phyloP scores from a whole-genome alignment of 1,140 invertebrate genomes.

The Caligus rogercresseyi region DNA sequence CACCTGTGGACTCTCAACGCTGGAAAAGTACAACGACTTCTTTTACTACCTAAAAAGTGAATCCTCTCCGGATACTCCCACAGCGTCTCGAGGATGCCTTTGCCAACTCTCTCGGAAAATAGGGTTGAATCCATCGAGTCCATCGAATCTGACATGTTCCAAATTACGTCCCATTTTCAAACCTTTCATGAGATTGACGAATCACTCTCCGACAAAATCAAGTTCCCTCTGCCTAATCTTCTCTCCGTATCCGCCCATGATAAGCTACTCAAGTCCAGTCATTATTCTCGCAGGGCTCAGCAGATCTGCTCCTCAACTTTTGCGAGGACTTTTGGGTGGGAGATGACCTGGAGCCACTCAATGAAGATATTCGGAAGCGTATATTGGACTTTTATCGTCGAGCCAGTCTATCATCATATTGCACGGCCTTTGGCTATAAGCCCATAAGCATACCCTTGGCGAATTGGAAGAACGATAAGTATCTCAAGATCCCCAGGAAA shows the following conservation, averaged over 20 bases:
- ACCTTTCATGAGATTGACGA: constrained; percentile 81
- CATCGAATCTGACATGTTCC: constrained; percentile 55
- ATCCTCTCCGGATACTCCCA: constrained; percentile 46
- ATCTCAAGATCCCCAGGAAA: constrained; percentile 67
- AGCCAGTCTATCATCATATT: constrained; percentile 81
- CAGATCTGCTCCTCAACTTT: constrained; percentile 78
- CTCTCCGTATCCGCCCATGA: constrained; percentile 73
- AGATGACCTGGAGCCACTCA: constrained; percentile 59
- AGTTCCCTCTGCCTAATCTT: constrained; percentile 92
- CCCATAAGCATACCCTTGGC: constrained; percentile 36
- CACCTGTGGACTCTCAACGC: constrained; percentile 72
- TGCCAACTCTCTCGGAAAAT: constrained; percentile 88
- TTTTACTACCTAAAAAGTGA: constrained; percentile 83
- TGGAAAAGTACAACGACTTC: constrained; percentile 73
- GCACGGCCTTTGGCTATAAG: constrained; percentile 84
- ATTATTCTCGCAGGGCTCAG: constrained; percentile 83
- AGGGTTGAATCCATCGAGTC: constrained; percentile 80
- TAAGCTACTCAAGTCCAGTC: constrained; percentile 48
- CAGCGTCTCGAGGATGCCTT: constrained; percentile 48
- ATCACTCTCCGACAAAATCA: constrained; percentile 71
- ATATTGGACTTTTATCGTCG: constrained; percentile 90
- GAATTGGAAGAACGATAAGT: constrained; percentile 39
- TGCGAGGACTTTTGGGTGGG: constrained; percentile 96
- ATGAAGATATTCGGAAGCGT: constrained; percentile 67
- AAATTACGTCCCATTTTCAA: constrained; percentile 65